Conservation (phyloP, 2,797 vertebrate species). For the Rhyacichthys aspro region DNA sequence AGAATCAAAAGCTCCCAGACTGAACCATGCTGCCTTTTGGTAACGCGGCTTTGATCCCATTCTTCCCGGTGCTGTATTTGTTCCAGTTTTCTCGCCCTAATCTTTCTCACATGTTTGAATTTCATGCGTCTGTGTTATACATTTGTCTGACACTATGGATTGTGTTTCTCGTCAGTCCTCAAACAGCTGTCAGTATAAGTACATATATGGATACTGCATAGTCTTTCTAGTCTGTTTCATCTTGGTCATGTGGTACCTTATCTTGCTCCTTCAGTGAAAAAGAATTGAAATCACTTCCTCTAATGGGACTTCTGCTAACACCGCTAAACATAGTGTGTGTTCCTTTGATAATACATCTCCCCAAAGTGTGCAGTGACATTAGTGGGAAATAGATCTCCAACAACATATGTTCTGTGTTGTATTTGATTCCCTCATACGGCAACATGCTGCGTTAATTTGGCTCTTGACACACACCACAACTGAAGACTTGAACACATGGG, state of each 20-base stretch:
- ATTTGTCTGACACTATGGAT: constrained; percentile 38
- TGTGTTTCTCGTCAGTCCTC: constrained; percentile 27
- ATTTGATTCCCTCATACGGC: constrained; percentile 69
- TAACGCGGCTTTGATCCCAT: constrained; percentile 34
- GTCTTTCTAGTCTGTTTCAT: constrained; percentile 6
- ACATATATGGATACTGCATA: constrained; percentile 16
- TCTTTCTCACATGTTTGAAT: constrained; percentile 67
- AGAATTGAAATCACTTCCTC: constrained; percentile 9
- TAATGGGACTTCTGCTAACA: not conserved
- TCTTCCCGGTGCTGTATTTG: constrained; percentile 56
- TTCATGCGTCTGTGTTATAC: constrained; percentile 52
- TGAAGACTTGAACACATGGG: constrained; percentile 62
- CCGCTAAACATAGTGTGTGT: not conserved
- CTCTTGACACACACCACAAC: constrained; percentile 67
- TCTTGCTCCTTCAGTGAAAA: constrained; percentile 21
- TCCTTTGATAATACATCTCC: no score
- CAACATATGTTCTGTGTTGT: constrained; percentile 79
- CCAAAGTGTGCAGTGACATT: constrained; percentile 57
- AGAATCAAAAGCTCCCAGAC: no score
- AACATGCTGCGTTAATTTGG: constrained; percentile 75
- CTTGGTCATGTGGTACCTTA: constrained; percentile 17
- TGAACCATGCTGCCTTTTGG: not conserved
- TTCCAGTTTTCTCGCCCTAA: constrained; percentile 54
- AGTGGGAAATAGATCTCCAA: constrained; percentile 77
- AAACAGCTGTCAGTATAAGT: constrained; percentile 14